These are phyloP conservation scores for Ricordea florida DNA, from an alignment of 92 coral and sea anemone genomes.

Conservation along the genomic window DNA sequence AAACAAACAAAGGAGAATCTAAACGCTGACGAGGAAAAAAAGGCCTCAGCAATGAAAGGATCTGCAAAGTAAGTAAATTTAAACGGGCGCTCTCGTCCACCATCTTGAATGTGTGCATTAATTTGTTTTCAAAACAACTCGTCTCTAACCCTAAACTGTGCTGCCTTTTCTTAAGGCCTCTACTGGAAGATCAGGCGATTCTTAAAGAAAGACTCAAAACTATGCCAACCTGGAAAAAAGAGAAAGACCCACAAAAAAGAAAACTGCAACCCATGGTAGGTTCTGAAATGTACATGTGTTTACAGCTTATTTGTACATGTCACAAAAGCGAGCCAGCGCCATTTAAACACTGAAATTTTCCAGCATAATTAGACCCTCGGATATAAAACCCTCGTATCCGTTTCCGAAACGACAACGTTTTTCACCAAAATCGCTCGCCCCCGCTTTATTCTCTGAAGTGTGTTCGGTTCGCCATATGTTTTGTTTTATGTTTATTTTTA, in stretches of 20 bases:
- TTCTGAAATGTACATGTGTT: no score
- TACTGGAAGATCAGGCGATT: slow-evolving; percentile 96
- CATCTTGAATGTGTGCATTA: background rate
- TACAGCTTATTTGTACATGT: no score
- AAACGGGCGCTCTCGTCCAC: background rate
- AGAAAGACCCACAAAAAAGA: slow-evolving; percentile 66
- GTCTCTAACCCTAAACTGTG: background rate
- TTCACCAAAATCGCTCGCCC: no score
- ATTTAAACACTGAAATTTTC: background rate
- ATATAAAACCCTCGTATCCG: no score
- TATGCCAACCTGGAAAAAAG: slow-evolving; percentile 89
- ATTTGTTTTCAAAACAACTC: background rate
- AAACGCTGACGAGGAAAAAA: slow-evolving; percentile 83
- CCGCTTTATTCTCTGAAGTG: no score
- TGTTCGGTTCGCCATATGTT: no score
- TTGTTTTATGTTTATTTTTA: no score
- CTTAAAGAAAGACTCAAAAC: slow-evolving; percentile 79
- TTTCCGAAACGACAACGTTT: no score
- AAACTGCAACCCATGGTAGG: slow-evolving; percentile 92
- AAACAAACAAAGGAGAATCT: slow-evolving; percentile 71
- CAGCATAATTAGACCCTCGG: no score
- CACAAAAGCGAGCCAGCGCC: no score
- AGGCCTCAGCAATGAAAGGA: slow-evolving; percentile 77
- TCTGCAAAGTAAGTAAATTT: slow-evolving; percentile 77
- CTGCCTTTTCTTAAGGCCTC: slow-evolving; percentile 67